phyloP scores from a whole-genome alignment of 2,113 vertebrate genomes.

The Lepus timidus region DNA sequence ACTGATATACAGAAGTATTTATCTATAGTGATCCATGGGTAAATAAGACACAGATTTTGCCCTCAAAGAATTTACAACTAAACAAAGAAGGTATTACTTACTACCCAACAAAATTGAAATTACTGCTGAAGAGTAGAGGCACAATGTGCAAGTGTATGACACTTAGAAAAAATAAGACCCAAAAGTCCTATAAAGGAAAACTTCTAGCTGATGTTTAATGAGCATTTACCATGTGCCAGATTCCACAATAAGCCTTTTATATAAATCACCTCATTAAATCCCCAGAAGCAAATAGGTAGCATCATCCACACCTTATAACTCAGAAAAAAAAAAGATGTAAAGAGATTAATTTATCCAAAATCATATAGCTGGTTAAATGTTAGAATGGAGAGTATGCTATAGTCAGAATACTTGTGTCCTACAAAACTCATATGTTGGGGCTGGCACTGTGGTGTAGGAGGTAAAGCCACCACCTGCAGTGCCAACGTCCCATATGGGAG shows the following conservation, averaged over 20 bases:
- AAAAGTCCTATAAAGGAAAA: conserved; percentile 27
- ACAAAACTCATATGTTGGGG: neutral
- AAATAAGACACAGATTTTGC: neutral
- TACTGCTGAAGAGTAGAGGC: neutral
- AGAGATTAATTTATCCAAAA: conserved; percentile 17
- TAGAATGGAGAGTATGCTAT: neutral
- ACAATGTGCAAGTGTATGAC: neutral
- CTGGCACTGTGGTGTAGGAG: neutral
- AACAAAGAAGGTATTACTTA: neutral
- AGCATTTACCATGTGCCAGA: conserved; percentile 28
- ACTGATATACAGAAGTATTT: neutral
- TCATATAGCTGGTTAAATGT: conserved; percentile 22
- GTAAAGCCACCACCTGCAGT: too few species aligned
- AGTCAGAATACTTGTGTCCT: neutral
- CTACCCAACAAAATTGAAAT: conserved; percentile 3
- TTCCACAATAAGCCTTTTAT: conserved; percentile 31
- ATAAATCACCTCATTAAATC: conserved; percentile 39
- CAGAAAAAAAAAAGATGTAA: neutral
- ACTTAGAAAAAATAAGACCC: conserved; percentile 46
- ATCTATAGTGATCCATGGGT: neutral
- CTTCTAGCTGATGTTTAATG: conserved; percentile 18
- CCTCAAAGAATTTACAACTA: conserved; percentile 25
- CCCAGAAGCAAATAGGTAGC: neutral
- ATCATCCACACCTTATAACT: neutral
- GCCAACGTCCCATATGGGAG: too few species aligned